Conservation (phyloP, 2,797 vertebrate genomes). For the Anguilla anguilla region DNA sequence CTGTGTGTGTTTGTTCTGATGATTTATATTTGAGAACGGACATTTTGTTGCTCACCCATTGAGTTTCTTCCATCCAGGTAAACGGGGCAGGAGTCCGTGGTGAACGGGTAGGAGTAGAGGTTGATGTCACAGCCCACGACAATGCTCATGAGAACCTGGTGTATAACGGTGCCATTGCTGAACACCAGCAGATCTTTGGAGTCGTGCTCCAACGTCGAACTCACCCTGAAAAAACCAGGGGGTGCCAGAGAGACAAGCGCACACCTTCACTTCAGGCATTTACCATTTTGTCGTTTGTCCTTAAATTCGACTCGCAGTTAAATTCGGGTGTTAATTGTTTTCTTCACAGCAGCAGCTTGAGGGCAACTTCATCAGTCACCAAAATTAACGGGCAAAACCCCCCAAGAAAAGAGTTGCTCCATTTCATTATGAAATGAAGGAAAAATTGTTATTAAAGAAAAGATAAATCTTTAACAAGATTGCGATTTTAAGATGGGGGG, state of each 20-base stretch:
- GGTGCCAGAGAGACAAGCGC: neutral
- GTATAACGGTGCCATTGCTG: neutral
- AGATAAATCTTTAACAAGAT: neutral
- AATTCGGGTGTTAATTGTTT: neutral
- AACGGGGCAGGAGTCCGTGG: neutral
- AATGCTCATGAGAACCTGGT: neutral
- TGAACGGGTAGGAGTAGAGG: neutral
- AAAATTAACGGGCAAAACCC: neutral
- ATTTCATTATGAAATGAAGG: neutral
- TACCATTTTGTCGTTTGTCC: neutral
- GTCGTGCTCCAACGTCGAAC: neutral
- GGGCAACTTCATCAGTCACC: neutral
- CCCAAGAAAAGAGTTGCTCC: neutral
- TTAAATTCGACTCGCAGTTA: neutral
- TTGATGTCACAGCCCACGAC: conserved; percentile 1
- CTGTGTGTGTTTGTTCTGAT: neutral
- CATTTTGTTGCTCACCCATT: neutral
- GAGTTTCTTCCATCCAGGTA: neutral
- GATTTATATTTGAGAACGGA: neutral
- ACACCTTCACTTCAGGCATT: neutral
- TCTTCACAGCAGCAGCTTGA: neutral
- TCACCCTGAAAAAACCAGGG: neutral
- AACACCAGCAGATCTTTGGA: neutral
- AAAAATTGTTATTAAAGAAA: neutral
- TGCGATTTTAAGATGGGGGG: neutral